These are phyloP conservation scores for Etheostoma spectabile DNA, from an alignment of 2,113 vertebrate species.

Conservation along the genomic window DNA sequence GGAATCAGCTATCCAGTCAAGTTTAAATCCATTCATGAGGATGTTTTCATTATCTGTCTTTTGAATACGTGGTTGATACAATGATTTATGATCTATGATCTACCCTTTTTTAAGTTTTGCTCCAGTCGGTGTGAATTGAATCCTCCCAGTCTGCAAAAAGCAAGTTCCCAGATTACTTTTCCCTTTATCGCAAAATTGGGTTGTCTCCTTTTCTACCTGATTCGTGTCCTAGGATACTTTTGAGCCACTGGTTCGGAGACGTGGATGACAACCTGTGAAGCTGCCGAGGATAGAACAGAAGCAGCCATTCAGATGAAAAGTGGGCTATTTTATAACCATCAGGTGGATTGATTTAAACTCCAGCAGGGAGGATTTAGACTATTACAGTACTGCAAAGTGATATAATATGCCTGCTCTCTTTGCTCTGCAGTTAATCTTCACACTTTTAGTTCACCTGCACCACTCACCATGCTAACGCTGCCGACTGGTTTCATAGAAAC, in stretches of 20 bases:
- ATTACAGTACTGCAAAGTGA: conserved; percentile 3
- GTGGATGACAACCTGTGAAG: conserved; percentile 28
- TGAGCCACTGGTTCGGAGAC: conserved; percentile 23
- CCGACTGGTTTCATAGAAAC: conserved; percentile 3
- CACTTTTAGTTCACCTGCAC: conserved; percentile 12
- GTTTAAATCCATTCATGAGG: not conserved
- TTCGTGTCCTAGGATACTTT: conserved; percentile 24
- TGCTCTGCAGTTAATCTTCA: conserved; percentile 30
- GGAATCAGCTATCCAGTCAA: not conserved
- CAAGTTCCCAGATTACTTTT: not conserved
- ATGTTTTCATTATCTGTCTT: not conserved
- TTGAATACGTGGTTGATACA: not conserved
- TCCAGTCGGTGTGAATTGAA: conserved; percentile 11
- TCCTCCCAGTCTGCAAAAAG: not conserved
- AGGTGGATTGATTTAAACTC: conserved; percentile 40
- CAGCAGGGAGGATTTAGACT: conserved; percentile 29
- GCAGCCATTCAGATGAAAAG: conserved; percentile 39
- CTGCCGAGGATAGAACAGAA: conserved; percentile 9
- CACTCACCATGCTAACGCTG: not conserved
- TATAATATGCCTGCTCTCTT: conserved; percentile 10
- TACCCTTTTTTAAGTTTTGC: not conserved
- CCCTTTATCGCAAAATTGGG: conserved; percentile 19
- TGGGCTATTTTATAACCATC: conserved; percentile 37
- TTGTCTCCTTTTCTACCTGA: conserved; percentile 34
- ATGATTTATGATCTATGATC: not conserved